phyloP scores from a whole-genome alignment of 1,140 invertebrate species.

The Drosophila mojavensis region DNA sequence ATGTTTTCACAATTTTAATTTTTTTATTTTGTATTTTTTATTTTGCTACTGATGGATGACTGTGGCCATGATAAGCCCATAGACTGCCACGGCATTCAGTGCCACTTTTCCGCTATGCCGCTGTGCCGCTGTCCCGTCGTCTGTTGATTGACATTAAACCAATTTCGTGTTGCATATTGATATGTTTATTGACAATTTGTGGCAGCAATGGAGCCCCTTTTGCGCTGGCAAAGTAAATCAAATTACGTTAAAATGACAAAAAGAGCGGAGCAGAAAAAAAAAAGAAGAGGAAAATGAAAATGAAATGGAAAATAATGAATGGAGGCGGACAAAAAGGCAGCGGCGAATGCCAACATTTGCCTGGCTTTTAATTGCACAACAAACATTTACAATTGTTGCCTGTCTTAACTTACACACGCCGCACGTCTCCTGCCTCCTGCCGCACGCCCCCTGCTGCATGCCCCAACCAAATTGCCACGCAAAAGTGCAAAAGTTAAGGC shows the following conservation, averaged over 20 bases:
- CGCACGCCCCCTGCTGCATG: constrained; percentile 25
- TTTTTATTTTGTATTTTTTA: neutral
- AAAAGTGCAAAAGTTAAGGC: constrained; percentile 80
- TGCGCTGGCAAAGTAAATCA: constrained; percentile 66
- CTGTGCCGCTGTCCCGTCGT: constrained; percentile 5
- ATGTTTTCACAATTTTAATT: constrained; percentile 23
- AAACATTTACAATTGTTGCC: constrained; percentile 80
- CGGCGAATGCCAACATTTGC: constrained; percentile 55
- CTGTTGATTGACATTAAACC: constrained; percentile 72
- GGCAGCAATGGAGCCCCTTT: constrained; percentile 29
- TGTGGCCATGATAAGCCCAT: constrained; percentile 38
- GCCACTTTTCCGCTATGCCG: neutral
- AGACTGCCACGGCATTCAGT: neutral
- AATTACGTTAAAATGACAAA: constrained; percentile 58
- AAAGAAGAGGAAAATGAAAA: neutral
- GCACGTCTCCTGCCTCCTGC: neutral
- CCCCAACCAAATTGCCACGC: constrained; percentile 68
- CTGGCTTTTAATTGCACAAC: constrained; percentile 75
- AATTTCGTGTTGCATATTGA: constrained; percentile 71
- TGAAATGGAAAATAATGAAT: no score
- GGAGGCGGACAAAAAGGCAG: constrained; percentile 37
- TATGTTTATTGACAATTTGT: constrained; percentile 73
- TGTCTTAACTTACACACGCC: constrained; percentile 72
- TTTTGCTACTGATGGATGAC: constrained; percentile 41
- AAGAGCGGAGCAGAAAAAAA: neutral